phyloP scores from a whole-genome alignment of 2,888 invertebrate genomes.

The Adelphocoris suturalis region DNA sequence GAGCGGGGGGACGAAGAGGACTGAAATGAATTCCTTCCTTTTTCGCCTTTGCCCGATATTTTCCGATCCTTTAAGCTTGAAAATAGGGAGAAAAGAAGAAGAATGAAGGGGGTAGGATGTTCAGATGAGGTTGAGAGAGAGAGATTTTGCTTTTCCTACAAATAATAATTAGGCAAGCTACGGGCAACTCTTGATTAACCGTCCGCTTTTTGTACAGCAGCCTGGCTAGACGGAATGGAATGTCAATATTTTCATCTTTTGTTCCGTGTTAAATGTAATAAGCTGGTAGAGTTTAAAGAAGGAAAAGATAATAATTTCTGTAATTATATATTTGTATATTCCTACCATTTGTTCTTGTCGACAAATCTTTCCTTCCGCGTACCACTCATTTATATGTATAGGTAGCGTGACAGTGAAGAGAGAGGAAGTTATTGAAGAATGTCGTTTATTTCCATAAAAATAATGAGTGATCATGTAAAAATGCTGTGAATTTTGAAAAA shows the following conservation, averaged over 20 bases:
- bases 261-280: not conserved
- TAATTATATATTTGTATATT: too few relatives aligned
- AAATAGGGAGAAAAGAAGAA: not conserved
- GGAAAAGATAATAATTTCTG: too few relatives aligned
- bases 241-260: not conserved
- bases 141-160: not conserved
- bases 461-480: too few relatives aligned
- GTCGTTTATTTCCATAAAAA: too few relatives aligned
- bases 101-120: not conserved
- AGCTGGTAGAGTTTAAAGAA: too few relatives aligned
- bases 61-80: slow-evolving; percentile 18
- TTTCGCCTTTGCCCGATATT: slow-evolving; percentile 12
- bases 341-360: too few relatives aligned
- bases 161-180: not conserved
- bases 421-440: too few relatives aligned
- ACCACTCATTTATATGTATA: too few relatives aligned
- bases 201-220: not conserved
- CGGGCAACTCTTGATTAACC: not conserved
- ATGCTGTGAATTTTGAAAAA: too few relatives aligned
- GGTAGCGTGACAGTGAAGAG: too few relatives aligned
- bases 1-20: not conserved
- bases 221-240: not conserved
- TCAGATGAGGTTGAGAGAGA: not conserved
- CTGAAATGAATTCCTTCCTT: slow-evolving; percentile 47
- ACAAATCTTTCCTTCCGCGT: too few relatives aligned